Conservation (phyloP, 2,113 vertebrate species). For the Archocentrus centrarchus region DNA sequence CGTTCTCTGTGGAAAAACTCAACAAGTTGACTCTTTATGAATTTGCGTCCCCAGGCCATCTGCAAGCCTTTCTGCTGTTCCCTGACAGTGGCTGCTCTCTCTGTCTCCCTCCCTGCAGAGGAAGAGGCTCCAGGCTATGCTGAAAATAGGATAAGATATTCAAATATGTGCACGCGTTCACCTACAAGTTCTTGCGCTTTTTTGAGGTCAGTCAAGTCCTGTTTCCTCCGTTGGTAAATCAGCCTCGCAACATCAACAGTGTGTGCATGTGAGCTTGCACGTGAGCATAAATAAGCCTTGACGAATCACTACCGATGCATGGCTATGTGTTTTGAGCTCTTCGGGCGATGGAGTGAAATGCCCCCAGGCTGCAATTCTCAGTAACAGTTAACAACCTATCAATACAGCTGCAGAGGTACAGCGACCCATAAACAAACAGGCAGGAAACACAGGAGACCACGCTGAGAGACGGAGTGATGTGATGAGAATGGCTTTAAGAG, state of each 20-base stretch:
- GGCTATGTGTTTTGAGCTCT: conserved; percentile 10
- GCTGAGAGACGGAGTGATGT: conserved; percentile 30
- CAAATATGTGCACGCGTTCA: conserved; percentile 65
- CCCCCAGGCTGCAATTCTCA: conserved; percentile 37
- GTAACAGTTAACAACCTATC: conserved; percentile 58
- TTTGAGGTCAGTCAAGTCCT: conserved; percentile 51
- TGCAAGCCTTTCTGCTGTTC: conserved; percentile 46
- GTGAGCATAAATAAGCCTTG: neutral
- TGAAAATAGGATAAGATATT: conserved; percentile 76
- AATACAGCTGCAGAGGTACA: conserved; percentile 46
- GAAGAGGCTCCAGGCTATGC: conserved; percentile 52
- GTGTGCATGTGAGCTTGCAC: neutral
- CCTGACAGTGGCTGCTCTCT: conserved; percentile 54
- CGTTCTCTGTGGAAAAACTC: conserved; percentile 57
- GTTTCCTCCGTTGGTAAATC: conserved; percentile 39
- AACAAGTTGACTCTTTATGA: conserved; percentile 69
- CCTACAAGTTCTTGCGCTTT: conserved; percentile 47
- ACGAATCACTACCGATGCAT: neutral
- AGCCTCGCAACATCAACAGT: neutral
- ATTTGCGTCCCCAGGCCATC: conserved; percentile 58
- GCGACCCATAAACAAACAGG: conserved; percentile 47
- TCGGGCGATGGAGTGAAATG: neutral
- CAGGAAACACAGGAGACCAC: conserved; percentile 42
- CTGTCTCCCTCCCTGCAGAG: conserved; percentile 53
- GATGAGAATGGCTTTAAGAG: conserved; percentile 12